Base-by-base conservation (phyloP, 2,797 vertebrate genomes). In the Anniella stebbinsi region DNA sequence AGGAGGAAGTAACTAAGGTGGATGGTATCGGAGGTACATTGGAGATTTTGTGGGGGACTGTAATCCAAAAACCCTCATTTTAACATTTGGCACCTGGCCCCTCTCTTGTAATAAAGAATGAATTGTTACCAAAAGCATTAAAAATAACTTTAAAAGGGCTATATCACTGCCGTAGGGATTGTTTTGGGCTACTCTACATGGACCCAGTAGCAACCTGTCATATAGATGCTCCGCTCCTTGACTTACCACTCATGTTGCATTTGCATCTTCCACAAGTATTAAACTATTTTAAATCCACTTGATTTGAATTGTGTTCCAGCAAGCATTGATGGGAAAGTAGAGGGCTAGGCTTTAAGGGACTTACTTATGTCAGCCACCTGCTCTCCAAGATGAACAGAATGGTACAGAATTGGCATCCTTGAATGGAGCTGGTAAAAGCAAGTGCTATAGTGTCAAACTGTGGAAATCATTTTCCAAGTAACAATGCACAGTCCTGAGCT, bases 281-380 rank as follows among this genome's bases (percentile, higher is more conserved):
- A 90, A 87, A 90, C 63, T 78, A 10, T 90, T 90, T 90, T 90
- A 87, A 90, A 90, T 87, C 80, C 10, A 57, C 18, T 57, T 36
- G 30, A 3, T 66, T 87, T 87, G 69, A 60, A 76, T 66, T 67
- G 41, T 81, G 21, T 30, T 66, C 25, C n/a, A 51, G 45, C 45
- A 75, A 30, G 48, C 36, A 73, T 18, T n/a, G 54, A 38, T 89
- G 30, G 25, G 33, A 41, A 63, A 88, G 70, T 63, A 60, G 23
- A 48, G 57, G 57, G 15, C 23, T 38, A n/a, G 45, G 10, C 28
- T 41, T 81, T 63, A 36, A 2, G 38, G 21, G 7, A 12, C 28
- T 75, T 67, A 9, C 25, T 57, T 7, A 25, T 45, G 30, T n/a
- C 38, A 38, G 36, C 8, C 12, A 80, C 60, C 10, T 69, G 33